These are phyloP conservation scores for Aurelia sp. DNA, from an alignment of 30 jellyfish, hydroid and myxozoan species.

Conservation along the genomic window DNA sequence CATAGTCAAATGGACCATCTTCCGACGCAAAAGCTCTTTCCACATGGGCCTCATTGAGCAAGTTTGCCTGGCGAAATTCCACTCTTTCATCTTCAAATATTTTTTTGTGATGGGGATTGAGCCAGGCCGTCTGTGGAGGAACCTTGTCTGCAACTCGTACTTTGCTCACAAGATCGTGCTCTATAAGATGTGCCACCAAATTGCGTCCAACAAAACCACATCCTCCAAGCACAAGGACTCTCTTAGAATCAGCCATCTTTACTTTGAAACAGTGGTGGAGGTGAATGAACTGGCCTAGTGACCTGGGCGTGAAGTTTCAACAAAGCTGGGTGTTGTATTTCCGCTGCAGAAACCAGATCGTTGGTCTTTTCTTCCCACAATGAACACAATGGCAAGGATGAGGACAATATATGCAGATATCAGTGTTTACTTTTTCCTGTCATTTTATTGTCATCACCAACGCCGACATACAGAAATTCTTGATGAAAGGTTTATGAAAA, in stretches of 20 bases:
- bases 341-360: neutral
- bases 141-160: conserved; percentile 93
- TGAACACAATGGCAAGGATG: neutral
- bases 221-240: conserved; percentile 83
- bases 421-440: no score
- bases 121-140: conserved; percentile 98
- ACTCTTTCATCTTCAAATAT: conserved; percentile 83
- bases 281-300: neutral
- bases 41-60: conserved; percentile 89
- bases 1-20: conserved; percentile 77
- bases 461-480: no score
- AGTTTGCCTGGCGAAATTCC: conserved; percentile 89
- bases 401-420: no score
- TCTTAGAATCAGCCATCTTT: conserved; percentile 39
- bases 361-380: neutral
- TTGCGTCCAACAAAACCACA: conserved; percentile 97
- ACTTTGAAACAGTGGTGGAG: neutral
- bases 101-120: conserved; percentile 86
- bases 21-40: conserved; percentile 77
- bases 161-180: conserved; percentile 73
- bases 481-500: no score
- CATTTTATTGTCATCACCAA: no score
- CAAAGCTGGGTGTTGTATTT: conserved; percentile 34
- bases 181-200: conserved; percentile 78
- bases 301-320: neutral